Percentiles rank a stretch among this genome's conserved stretches.
These are phyloP conservation scores for Holotrichia oblita DNA, from an alignment of 1,140 invertebrate species.

Conservation along the genomic window DNA sequence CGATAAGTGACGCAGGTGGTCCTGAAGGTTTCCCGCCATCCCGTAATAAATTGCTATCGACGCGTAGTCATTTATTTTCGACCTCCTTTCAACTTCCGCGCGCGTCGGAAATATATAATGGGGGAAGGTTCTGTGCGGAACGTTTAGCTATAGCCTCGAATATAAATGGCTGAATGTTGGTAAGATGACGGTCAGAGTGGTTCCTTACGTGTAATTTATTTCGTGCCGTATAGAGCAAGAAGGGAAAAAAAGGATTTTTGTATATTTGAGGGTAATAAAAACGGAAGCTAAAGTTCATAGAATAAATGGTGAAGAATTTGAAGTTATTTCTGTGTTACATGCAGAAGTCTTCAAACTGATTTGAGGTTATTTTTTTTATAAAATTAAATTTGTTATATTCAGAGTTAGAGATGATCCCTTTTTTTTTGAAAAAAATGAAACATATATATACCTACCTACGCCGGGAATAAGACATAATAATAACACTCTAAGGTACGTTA, in stretches of 20 bases:
- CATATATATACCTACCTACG: no score
- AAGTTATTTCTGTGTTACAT: neutral
- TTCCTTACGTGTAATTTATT: conserved; percentile 13
- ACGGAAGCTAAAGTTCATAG: neutral
- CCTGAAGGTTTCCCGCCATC: conserved; percentile 14
- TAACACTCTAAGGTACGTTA: no score
- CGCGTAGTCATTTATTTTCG: conserved; percentile 20
- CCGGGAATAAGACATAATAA: no score
- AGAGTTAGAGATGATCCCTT: no score
- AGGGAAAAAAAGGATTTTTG: neutral
- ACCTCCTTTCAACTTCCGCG: conserved; percentile 15
- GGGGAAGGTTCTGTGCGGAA: neutral
- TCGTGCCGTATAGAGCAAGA: neutral
- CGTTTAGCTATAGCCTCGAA: conserved; percentile 13
- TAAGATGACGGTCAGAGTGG: conserved; percentile 19
- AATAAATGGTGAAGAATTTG: neutral
- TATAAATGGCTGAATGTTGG: conserved; percentile 16
- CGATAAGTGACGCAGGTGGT: conserved; percentile 19
- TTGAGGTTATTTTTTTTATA: no score
- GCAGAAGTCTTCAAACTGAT: no score
- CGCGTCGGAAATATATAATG: conserved; percentile 12
- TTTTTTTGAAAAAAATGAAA: no score
- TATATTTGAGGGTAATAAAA: neutral
- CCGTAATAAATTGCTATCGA: conserved; percentile 8
- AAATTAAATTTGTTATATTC: no score